These are phyloP conservation scores for Bergia puertoricense DNA, from an alignment of 92 coral and sea anemone species.

Conservation along the genomic window DNA sequence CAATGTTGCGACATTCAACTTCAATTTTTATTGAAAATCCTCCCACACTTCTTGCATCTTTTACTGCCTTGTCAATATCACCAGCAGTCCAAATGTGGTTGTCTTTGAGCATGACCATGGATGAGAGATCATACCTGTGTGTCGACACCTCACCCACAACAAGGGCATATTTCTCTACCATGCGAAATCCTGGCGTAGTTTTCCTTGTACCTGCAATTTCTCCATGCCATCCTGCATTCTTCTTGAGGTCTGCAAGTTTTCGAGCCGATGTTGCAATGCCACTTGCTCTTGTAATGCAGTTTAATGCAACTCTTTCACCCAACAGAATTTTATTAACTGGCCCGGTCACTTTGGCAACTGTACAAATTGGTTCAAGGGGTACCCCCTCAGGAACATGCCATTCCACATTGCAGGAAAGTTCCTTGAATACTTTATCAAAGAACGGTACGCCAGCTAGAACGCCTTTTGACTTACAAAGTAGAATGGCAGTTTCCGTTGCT, in stretches of 20 bases:
- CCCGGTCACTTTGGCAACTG: constrained; percentile 88
- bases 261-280: constrained; percentile 91
- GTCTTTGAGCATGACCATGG: constrained; percentile 97
- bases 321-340: constrained; percentile 82
- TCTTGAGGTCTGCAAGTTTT: constrained; percentile 68
- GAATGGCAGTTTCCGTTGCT: constrained; percentile 79
- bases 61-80: constrained; percentile 73
- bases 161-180: constrained; percentile 95
- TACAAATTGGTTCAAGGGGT: constrained; percentile 67
- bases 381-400: constrained; percentile 83
- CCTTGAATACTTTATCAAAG: constrained; percentile 89
- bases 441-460: constrained; percentile 96
- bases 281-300: constrained; percentile 92
- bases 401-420: constrained; percentile 89
- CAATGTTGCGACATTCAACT: constrained; percentile 93
- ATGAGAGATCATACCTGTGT: constrained; percentile 90
- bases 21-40: constrained; percentile 96
- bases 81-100: constrained; percentile 98
- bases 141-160: constrained; percentile 92
- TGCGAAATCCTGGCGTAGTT: constrained; percentile 97
- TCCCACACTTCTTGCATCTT: constrained; percentile 82
- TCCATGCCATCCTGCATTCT: constrained; percentile 75
- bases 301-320: constrained; percentile 93
- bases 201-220: constrained; percentile 97
- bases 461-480: constrained; percentile 91